A percentile compares a stretch with the other conserved stretches of the same genome.
These are phyloP conservation scores for Cheilosia impressa DNA, from an alignment of 2,888 invertebrate genomes.

Conservation along the genomic window DNA sequence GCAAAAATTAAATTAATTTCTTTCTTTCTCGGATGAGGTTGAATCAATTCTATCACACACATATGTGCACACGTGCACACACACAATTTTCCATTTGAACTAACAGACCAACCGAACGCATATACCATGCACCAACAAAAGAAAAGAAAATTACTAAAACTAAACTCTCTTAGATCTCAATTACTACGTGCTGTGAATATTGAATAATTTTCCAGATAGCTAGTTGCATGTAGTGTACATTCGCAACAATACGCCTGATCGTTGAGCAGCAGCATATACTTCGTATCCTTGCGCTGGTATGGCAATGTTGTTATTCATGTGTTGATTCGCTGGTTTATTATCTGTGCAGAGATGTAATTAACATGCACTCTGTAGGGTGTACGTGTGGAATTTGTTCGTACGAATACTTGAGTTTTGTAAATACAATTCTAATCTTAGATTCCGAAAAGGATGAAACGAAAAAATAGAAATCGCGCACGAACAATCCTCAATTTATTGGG, in stretches of 20 bases:
- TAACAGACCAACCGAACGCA: conserved; percentile 25
- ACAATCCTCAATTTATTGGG: conserved; percentile 50
- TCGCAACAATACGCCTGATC: conserved; percentile 7
- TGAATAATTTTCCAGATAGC: conserved; percentile 52
- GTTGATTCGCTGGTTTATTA: conserved; percentile 68
- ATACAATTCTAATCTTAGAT: conserved; percentile 52
- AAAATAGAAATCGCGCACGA: conserved; percentile 49
- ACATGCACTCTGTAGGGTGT: conserved; percentile 55
- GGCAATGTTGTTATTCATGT: conserved; percentile 66
- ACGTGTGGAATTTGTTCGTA: conserved; percentile 27
- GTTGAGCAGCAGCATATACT: conserved; percentile 13
- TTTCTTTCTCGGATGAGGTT: conserved; percentile 11
- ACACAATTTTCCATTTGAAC: conserved; percentile 56
- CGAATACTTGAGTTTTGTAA: conserved; percentile 18
- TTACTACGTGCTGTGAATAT: conserved; percentile 69
- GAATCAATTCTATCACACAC: conserved; percentile 27
- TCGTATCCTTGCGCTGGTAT: conserved; percentile 11
- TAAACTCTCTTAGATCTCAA: conserved; percentile 71
- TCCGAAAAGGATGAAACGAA: background rate
- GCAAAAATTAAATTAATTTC: conserved; percentile 56
- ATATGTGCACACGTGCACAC: conserved; percentile 38
- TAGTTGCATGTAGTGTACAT: conserved; percentile 26
- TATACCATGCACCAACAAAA: conserved; percentile 2
- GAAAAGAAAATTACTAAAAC: conserved; percentile 50
- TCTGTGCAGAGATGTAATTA: conserved; percentile 67